These are phyloP conservation scores for Heterocephalus glaber DNA, from an alignment of 2,113 vertebrate genomes.

Conservation along the genomic window DNA sequence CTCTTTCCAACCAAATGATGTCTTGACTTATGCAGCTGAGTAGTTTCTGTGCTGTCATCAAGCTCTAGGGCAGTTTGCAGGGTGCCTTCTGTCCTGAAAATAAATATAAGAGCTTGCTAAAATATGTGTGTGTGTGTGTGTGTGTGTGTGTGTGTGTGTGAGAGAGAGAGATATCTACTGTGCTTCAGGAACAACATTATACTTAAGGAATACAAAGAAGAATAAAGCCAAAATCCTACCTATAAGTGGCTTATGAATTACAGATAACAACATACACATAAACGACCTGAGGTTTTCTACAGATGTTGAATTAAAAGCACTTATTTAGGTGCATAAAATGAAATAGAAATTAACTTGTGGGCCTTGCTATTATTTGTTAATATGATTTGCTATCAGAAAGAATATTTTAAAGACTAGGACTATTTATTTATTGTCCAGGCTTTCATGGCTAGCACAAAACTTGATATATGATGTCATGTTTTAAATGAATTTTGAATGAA, in stretches of 20 bases:
- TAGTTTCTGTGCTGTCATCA: background rate
- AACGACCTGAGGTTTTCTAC: background rate
- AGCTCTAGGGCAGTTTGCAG: background rate
- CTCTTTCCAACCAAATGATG: background rate
- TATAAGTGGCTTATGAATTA: background rate
- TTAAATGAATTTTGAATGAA: conserved; percentile 27
- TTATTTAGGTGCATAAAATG: background rate
- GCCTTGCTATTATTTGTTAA: background rate
- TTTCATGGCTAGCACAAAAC: background rate
- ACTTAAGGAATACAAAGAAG: background rate
- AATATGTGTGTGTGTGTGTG: background rate
- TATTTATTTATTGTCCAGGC: background rate
- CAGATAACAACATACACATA: background rate
- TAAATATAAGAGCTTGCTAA: background rate
- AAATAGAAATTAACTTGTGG: background rate
- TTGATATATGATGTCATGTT: background rate
- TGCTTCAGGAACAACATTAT: background rate
- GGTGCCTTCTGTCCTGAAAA: background rate
- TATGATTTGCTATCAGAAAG: background rate
- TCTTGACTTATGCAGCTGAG: background rate
- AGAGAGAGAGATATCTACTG: background rate
- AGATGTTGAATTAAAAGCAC: background rate
- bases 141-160: background rate
- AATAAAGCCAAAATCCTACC: background rate
- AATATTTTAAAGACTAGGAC: background rate